These are phyloP conservation scores for Entomyzon cyanotis DNA, from an alignment of 2,113 vertebrate genomes.

Conservation along the genomic window DNA sequence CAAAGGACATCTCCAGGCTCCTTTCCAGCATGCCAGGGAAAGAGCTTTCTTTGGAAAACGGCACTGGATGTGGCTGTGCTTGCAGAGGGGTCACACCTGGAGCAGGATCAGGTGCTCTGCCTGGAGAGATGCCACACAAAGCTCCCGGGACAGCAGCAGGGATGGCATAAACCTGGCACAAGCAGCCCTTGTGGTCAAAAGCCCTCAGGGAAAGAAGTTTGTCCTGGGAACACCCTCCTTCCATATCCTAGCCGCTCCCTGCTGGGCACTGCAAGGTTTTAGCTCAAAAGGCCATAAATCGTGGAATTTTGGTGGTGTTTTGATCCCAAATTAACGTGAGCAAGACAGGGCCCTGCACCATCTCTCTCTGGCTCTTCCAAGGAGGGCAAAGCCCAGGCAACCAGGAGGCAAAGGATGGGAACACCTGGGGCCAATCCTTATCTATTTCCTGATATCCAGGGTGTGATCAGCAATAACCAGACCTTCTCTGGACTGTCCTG, in stretches of 20 bases:
- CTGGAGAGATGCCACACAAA: not conserved
- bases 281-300: not conserved
- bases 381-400: not conserved
- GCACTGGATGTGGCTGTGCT: not conserved
- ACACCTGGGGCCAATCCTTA: not conserved
- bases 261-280: not conserved
- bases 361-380: not conserved
- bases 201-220: not conserved
- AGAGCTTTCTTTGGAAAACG: not conserved
- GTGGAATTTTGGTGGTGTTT: not conserved
- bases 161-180: not conserved
- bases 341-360: not conserved
- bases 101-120: not conserved
- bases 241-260: not conserved
- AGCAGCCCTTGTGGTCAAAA: rapidly evolving
- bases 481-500: no score
- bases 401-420: not conserved
- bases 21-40: not conserved
- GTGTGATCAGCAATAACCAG: not conserved
- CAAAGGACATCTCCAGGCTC: not conserved
- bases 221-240: not conserved
- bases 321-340: rapidly evolving
- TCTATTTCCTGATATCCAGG: not conserved
- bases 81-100: not conserved
- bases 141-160: not conserved